Base-by-base conservation (phyloP, 2,888 invertebrate species). In the Choristoneura rosaceana region DNA sequence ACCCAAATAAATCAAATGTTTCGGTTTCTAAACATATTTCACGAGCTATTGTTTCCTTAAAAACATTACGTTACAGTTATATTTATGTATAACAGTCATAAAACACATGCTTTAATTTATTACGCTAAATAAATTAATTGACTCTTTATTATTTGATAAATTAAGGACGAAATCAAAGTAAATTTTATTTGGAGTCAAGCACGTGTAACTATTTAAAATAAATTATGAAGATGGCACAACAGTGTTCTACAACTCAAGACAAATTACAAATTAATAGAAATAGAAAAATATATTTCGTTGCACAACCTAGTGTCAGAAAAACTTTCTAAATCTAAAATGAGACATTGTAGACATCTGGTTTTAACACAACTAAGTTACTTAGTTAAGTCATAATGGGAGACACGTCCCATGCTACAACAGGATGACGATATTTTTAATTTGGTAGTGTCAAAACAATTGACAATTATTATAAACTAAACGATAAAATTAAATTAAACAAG, bases 241-340 rank as follows among this genome's bases (percentile, higher is more conserved):
- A 75, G 75, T 76, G 69, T 71, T 74, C 41, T 71, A 75, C 70
- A 75, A 77, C 65, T 77, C 70, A 73, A 77, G 75, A 77, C 66
- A 78, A 77, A 76, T 74, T 73, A 75, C 78, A 69, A 70, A 77
- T 74, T 74, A 78, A 77, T 76, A 75, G 47, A 76, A 65, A 69
- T 75, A 76, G 71, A 78, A 76, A 75, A 73, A 77, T 78, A 81
- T 83, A 66, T 69, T 75, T 87, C 84, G 88, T 85, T 86, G 87
- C 90, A 90, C 90, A 90, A 90, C 90, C 88, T 85, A 87, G 79
- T 76, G 76, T 74, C 74, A 79, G 71, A 76, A 76, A 75, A 74
- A 76, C 41, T 66, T 75, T 79, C 78, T 78, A 76, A 79, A 80
- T 79, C 78, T 76, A 79, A 78, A 76, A 71, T 71, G 62, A 73